phyloP scores from a whole-genome alignment of 2,888 invertebrate species.

The Blomia tropicalis region DNA sequence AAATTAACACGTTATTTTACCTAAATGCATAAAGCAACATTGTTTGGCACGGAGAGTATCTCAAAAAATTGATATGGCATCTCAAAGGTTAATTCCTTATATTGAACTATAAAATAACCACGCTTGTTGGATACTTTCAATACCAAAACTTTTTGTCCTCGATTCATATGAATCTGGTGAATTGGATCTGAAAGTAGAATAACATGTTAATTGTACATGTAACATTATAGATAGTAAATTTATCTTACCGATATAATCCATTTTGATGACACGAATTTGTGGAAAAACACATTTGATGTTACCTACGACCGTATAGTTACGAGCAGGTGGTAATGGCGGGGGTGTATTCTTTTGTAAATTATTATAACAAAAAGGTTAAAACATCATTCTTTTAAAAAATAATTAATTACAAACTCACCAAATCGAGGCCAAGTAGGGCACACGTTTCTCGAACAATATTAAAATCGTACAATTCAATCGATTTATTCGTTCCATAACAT shows the following conservation, averaged over 20 bases:
- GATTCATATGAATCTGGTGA: slow-evolving; percentile 45
- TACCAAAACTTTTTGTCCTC: slow-evolving; percentile 69
- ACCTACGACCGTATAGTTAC: slow-evolving; percentile 74
- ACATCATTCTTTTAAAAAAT: background rate
- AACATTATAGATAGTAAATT: background rate
- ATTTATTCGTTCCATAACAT: slow-evolving; percentile 34
- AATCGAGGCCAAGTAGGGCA: slow-evolving; percentile 69
- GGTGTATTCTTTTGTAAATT: slow-evolving; percentile 53
- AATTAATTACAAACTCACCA: slow-evolving; percentile 43
- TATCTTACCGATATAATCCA: slow-evolving; percentile 57
- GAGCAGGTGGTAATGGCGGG: slow-evolving; percentile 74
- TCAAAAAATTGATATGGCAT: background rate
- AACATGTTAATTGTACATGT: background rate
- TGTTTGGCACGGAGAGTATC: background rate
- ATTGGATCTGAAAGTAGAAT: slow-evolving; percentile 15
- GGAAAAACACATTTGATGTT: slow-evolving; percentile 82
- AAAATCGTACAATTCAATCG: slow-evolving; percentile 60
- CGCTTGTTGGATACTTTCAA: slow-evolving; percentile 62
- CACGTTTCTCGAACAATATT: slow-evolving; percentile 78
- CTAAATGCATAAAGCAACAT: background rate
- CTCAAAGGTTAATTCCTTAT: slow-evolving; percentile 32
- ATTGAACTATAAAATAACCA: slow-evolving; percentile 57
- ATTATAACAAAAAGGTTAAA: slow-evolving; percentile 13
- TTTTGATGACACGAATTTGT: slow-evolving; percentile 75
- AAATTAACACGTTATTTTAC: background rate